phyloP scores from a whole-genome alignment of 2,113 vertebrate species.

The Anarrhichthys ocellatus region DNA sequence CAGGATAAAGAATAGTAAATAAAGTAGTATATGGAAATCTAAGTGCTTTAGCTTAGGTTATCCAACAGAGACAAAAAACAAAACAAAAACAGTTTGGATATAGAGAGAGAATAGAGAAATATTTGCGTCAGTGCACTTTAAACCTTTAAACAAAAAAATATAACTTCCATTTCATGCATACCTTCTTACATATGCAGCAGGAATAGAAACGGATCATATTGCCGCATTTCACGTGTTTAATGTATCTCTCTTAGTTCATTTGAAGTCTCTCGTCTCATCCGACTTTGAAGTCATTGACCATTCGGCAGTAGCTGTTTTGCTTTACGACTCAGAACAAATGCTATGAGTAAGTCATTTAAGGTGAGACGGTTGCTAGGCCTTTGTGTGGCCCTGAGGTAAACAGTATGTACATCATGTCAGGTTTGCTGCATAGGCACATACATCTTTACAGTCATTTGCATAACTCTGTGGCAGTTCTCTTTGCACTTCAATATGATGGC shows the following conservation, averaged over 20 bases:
- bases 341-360: neutral
- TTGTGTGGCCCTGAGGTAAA: conserved; percentile 29
- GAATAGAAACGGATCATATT: neutral
- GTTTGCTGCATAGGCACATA: neutral
- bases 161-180: neutral
- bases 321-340: neutral
- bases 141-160: neutral
- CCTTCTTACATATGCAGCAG: neutral
- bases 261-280: too few species aligned
- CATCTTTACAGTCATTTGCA: conserved; percentile 21
- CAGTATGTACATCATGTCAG: conserved; percentile 4
- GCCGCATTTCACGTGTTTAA: neutral
- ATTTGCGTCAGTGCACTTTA: neutral
- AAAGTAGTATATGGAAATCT: neutral
- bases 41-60: neutral
- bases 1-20: neutral
- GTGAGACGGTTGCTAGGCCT: neutral
- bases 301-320: neutral
- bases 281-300: neutral
- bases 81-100: neutral
- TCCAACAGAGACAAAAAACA: neutral
- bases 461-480: conserved; percentile 26
- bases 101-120: neutral
- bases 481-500: neutral
- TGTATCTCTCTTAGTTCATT: too few species aligned